These are phyloP conservation scores for Odontocolon sp. DNA, from an alignment of 2,888 invertebrate genomes.

Conservation along the genomic window DNA sequence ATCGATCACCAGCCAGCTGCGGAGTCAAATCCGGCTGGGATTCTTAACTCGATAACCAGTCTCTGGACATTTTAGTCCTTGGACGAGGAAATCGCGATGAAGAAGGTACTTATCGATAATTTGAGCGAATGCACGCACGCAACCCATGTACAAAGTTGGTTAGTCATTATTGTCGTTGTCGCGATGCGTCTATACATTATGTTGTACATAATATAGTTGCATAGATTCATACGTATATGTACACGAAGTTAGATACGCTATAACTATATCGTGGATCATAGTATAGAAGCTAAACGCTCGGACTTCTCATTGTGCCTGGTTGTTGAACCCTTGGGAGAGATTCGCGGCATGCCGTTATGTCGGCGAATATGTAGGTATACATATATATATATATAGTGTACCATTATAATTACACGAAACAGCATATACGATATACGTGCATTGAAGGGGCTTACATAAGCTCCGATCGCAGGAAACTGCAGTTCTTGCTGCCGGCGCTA, in stretches of 20 bases:
- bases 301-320: constrained; percentile 74
- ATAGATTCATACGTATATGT: constrained; percentile 14
- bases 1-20: constrained; percentile 15
- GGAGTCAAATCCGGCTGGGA: background rate
- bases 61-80: background rate
- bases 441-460: constrained; percentile 49
- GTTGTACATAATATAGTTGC: constrained; percentile 24
- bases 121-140: constrained; percentile 1
- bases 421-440: constrained; percentile 35
- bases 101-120: background rate
- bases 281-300: constrained; percentile 44
- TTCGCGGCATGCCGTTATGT: constrained; percentile 63
- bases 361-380: constrained; percentile 43
- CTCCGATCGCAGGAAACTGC: constrained; percentile 33
- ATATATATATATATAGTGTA: constrained; percentile 33
- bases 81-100: background rate
- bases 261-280: constrained; percentile 26
- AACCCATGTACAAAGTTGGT: constrained; percentile 43
- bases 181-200: constrained; percentile 25
- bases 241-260: constrained; percentile 8
- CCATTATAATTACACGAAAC: constrained; percentile 57
- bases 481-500: constrained; percentile 27
- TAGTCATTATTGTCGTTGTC: constrained; percentile 41
- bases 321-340: constrained; percentile 76
- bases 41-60: constrained; percentile 4